Evolutionary conservation across 2,888 invertebrate species (phyloP).

Genomic region (Autographa pulchrina): DNA sequence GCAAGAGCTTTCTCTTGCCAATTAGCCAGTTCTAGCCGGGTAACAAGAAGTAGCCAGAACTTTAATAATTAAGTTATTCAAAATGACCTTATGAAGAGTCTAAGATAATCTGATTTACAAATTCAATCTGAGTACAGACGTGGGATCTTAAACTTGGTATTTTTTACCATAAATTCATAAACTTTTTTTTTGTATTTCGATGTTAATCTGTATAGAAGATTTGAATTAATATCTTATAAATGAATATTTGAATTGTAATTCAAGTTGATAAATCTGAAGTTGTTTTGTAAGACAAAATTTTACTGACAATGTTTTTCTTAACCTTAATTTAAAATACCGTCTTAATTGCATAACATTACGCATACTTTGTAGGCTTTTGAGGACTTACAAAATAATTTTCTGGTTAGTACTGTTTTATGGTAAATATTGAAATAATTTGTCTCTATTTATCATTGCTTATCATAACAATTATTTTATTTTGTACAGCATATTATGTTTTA

Average conservation of each 20-base stretch:
- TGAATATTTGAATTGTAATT: conserved; percentile 6
- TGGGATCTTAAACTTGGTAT: conserved; percentile 11
- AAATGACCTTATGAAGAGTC: conserved; percentile 54
- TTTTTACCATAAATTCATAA: conserved; percentile 26
- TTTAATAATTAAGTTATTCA: conserved; percentile 59
- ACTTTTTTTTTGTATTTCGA: conserved; percentile 26
- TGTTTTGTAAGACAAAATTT: background rate
- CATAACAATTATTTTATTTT: too few relatives aligned
- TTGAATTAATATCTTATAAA: background rate
- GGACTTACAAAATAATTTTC: background rate
- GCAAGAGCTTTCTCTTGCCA: conserved; percentile 41
- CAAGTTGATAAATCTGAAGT: background rate
- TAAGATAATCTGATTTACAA: conserved; percentile 55
- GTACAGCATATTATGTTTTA: too few relatives aligned
- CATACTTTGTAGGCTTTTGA: background rate
- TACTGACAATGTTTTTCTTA: background rate
- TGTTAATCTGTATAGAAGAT: conserved; percentile 3
- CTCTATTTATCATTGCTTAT: too few relatives aligned
- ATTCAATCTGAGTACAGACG: conserved; percentile 46
- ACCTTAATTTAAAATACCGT: background rate
- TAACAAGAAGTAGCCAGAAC: conserved; percentile 43
- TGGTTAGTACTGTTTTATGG: too few relatives aligned
- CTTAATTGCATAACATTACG: background rate
- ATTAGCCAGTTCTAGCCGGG: conserved; percentile 44
- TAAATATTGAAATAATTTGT: too few relatives aligned